Conservation (phyloP, 2,888 invertebrate genomes). For the Ectemnius lituratus region DNA sequence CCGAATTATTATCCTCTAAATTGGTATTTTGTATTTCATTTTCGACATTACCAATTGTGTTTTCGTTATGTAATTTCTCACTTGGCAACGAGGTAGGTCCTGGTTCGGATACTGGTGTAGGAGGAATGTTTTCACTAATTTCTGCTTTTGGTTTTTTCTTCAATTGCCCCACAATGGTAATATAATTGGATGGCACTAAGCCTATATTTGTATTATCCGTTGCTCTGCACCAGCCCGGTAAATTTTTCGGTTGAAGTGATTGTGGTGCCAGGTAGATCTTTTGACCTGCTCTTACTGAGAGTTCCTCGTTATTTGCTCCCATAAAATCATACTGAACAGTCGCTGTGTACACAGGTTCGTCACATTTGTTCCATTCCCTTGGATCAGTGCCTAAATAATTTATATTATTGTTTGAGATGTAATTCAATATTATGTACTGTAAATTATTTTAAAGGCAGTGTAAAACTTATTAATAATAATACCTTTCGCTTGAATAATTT, state of each 20-base stretch:
- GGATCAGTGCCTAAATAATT: slow-evolving; percentile 82
- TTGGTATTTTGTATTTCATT: no score
- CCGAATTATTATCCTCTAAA: not conserved
- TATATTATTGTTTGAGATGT: not conserved
- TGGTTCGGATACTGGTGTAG: no score
- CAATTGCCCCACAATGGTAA: slow-evolving; percentile 69
- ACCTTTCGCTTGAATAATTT: slow-evolving; percentile 63
- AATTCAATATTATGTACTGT: not conserved
- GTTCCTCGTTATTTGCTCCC: slow-evolving; percentile 85
- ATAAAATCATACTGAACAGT: slow-evolving; percentile 87
- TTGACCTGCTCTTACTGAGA: slow-evolving; percentile 88
- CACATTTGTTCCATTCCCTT: slow-evolving; percentile 81
- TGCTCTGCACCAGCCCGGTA: slow-evolving; percentile 73
- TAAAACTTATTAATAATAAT: slow-evolving; percentile 9
- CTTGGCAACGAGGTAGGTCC: not conserved
- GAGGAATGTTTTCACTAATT: not conserved
- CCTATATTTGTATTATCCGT: slow-evolving; percentile 71
- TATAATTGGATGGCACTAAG: slow-evolving; percentile 70
- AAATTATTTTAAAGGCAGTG: not conserved
- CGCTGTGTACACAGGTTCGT: slow-evolving; percentile 82
- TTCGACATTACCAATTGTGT: no score
- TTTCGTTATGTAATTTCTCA: no score
- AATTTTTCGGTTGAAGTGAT: slow-evolving; percentile 86
- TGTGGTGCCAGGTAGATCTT: slow-evolving; percentile 89
- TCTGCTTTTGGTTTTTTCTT: slow-evolving; percentile 64